Evolutionary conservation across 2,797 vertebrate species (phyloP).

Genomic region (Phoeniculus purpureus): DNA sequence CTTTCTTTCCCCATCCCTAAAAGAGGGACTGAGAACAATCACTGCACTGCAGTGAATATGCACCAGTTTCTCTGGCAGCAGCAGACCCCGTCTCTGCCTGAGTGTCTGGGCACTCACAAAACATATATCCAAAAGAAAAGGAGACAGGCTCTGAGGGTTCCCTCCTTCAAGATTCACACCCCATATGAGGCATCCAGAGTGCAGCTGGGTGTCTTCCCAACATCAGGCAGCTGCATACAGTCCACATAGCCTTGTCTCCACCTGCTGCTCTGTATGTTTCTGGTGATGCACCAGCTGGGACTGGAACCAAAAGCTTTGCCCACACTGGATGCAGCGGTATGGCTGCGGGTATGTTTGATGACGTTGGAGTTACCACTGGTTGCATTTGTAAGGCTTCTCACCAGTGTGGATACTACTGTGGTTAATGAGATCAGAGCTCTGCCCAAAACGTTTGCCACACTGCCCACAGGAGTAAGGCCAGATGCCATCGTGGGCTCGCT

Average conservation of each 20-base stretch:
- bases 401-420: slow-evolving; percentile 67
- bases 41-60: background rate
- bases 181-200: accelerated
- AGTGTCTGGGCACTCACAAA: background rate
- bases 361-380: slow-evolving; percentile 69
- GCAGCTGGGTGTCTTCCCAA: background rate
- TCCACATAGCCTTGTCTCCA: background rate
- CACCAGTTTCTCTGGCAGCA: background rate
- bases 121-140: background rate
- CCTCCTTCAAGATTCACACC: background rate
- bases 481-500: slow-evolving; percentile 52
- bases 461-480: slow-evolving; percentile 65
- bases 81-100: background rate
- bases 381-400: slow-evolving; percentile 63
- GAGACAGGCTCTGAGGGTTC: background rate
- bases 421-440: slow-evolving; percentile 70
- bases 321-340: slow-evolving; percentile 59
- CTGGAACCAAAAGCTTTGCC: slow-evolving; percentile 65
- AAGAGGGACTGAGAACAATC: background rate
- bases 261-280: background rate
- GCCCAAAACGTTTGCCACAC: slow-evolving; percentile 67
- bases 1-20: background rate
- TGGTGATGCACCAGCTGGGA: slow-evolving; percentile 41
- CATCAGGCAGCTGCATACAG: background rate
- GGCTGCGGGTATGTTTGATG: slow-evolving; percentile 70